These are phyloP conservation scores for Stenopsyche tienmushanensis DNA, from an alignment of 1,140 invertebrate species.

Conservation along the genomic window DNA sequence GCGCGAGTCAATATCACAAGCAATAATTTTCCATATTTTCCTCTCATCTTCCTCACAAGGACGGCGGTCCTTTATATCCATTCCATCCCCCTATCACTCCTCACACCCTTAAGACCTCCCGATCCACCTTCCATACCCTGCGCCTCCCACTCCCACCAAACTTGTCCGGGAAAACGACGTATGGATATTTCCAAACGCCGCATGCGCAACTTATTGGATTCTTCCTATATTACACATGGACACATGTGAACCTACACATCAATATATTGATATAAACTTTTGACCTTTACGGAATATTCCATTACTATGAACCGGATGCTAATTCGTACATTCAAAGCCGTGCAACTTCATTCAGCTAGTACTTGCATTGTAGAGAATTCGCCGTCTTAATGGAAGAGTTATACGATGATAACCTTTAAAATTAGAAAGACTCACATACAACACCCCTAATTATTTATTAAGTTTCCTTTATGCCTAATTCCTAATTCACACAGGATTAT, in stretches of 20 bases:
- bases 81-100: background rate
- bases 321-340: too few species aligned
- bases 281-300: background rate
- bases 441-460: too few species aligned
- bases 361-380: too few species aligned
- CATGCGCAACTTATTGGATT: conserved; percentile 32
- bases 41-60: conserved; percentile 20
- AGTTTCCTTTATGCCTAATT: too few species aligned
- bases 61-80: conserved; percentile 29
- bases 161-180: conserved; percentile 31
- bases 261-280: background rate
- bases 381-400: too few species aligned
- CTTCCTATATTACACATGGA: conserved; percentile 26
- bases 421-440: too few species aligned
- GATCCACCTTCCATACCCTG: background rate
- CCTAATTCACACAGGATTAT: too few species aligned
- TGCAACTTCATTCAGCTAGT: too few species aligned
- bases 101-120: background rate
- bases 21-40: conserved; percentile 34
- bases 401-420: too few species aligned
- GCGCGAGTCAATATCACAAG: conserved; percentile 32
- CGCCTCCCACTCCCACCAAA: conserved; percentile 2
- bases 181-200: conserved; percentile 29
- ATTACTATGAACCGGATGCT: too few species aligned
- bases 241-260: background rate